Base-by-base conservation (phyloP, 2,888 invertebrate species). In the Tuberolachnus salignus region DNA sequence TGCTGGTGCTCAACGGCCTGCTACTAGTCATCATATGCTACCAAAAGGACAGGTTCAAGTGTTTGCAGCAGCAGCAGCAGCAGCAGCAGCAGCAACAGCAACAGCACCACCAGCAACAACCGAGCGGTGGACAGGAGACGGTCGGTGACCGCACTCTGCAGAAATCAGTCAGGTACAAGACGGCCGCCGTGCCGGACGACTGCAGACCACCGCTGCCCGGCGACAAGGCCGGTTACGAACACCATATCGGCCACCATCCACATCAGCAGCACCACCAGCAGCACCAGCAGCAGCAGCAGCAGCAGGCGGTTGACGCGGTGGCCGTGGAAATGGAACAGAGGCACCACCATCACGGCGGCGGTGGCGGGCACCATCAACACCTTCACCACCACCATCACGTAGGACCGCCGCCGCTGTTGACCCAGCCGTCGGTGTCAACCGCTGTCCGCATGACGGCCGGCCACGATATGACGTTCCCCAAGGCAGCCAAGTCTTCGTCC, bases 1-100 rank as follows among this genome's bases (percentile, higher is more conserved):
- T 94, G 74, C 87, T 94, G 71, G 92, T 94, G 82, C 87, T 94
- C 46, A 94, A 94, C 86, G 91, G 94, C 71, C 87, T 94, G 59
- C 92, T 94, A 84, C 94, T 94, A 84, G 93, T 93, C 71, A 93
- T 93, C 2, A 92, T 94, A 11, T 94, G 93, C 85, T 94, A 94
- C 85, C 94, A 94, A 85, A 85, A 91, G 73, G 91, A 91, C 84
- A 92, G 92, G 86, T 74, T 81, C 55, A 81, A 81, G 59, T 74
- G 66, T 44, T 13, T 81, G 53, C 81, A 80, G 42, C 67, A 80
- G 1, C 73, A 80, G 53, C 80, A 66, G 0, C 80, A 73, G 51
- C 80, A 64, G n/a, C 75, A 71, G 57, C 80, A 55, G 57, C 53
- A 26, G 16, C 0, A 16, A 4, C 46, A 21, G 46, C 42, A 26